Base-by-base conservation (phyloP, 1,140 invertebrate genomes). In the Bombyx mandarina region DNA sequence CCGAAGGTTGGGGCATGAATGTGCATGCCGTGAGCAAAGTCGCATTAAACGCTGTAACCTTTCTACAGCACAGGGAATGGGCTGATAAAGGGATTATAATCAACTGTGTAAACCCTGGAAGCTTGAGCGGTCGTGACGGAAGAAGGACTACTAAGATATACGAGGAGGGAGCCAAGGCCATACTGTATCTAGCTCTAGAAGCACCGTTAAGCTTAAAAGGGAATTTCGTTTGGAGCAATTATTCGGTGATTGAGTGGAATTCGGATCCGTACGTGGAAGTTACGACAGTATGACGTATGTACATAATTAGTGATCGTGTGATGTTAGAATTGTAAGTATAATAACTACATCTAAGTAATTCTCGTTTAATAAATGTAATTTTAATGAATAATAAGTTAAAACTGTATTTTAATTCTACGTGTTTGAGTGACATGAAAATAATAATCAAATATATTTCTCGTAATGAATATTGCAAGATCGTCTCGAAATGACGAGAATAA, bases 161-260 rank as follows among this genome's bases (percentile, higher is more conserved):
- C 60, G 81, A 86, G 49, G 73, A 86, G 67, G 83, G 83, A 9
- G 83, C 83, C n/a, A 83, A 86, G 45, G 77, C 83, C 9, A 82
- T 86, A 57, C 66, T 86, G 57, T 85, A 85, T 69, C 56, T 86
- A 45, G 83, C 80, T 6, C 63, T 81, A 51, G 80, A 86, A 71
- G 83, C 83, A 10, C 83, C 83, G 18, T 63, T 86, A 54, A 68
- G 71, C 1, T 54, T 86, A 49, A 86, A 86, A 60, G 83, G 83
- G 4, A 85, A 86, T 70, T 86, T 86, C 35, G 80, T 86, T 50
- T 86, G 83, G 83, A 85, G 82, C 57, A 86, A 86, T 65, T 85
- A 79, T 61, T 82, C 77, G 55, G 80, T 83, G 43, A 81, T 86
- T 9, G 76, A 82, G 26, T 86, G 83, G 82, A 85, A 85, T 60